These are phyloP conservation scores for Phaonia tiefii DNA, from an alignment of 2,888 invertebrate species.

Conservation along the genomic window DNA sequence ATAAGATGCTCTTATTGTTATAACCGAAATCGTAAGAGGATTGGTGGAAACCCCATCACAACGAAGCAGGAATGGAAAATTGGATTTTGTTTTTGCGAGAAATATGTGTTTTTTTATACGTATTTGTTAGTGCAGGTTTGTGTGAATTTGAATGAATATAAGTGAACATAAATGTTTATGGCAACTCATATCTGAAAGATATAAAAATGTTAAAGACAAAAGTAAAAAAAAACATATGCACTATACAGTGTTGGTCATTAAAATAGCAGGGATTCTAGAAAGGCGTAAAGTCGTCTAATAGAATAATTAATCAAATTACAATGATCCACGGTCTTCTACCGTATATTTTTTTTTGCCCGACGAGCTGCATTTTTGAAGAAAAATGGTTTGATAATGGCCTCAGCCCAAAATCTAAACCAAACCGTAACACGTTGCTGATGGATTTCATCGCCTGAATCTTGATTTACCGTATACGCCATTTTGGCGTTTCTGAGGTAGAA, in stretches of 20 bases:
- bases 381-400: no score
- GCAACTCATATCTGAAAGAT: constrained; percentile 77
- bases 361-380: no score
- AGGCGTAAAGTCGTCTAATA: no score
- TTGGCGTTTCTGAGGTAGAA: no score
- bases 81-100: constrained; percentile 36
- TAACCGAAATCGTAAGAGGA: constrained; percentile 41
- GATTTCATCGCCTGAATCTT: no score
- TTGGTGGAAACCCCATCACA: neutral
- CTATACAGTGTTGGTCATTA: neutral
- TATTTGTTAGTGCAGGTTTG: neutral
- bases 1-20: constrained; percentile 39
- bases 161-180: constrained; percentile 71
- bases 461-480: no score
- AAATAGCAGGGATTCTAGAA: constrained; percentile 13
- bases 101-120: constrained; percentile 36
- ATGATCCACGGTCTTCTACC: no score
- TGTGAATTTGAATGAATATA: constrained; percentile 39
- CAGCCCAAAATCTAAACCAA: no score
- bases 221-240: constrained; percentile 27
- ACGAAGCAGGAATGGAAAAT: constrained; percentile 33
- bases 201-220: constrained; percentile 69
- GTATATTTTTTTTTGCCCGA: no score
- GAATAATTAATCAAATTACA: no score
- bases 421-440: no score